Percentiles rank a stretch among this genome's conserved stretches.
Conservation (phyloP, 2,888 invertebrate species). For the Rhaphigaster nebulosa region DNA sequence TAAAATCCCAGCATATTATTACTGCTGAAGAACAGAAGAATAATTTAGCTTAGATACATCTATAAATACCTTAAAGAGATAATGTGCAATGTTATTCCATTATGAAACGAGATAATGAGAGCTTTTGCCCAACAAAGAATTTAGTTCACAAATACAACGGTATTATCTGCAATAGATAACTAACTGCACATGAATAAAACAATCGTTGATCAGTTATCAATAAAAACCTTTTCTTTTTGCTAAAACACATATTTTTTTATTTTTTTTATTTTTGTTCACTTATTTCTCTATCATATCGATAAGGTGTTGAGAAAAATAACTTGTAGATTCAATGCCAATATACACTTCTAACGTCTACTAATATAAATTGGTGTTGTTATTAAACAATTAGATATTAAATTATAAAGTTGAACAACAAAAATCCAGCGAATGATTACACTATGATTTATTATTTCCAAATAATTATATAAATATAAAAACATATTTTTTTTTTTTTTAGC, state of each 20-base stretch:
- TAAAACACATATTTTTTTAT: neutral
- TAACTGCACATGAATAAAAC: neutral
- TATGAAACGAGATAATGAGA: neutral
- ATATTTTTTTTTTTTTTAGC: too few relatives aligned
- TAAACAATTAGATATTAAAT: too few relatives aligned
- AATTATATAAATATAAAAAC: too few relatives aligned
- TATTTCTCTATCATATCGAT: neutral
- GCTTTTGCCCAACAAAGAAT: neutral
- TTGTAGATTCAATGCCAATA: too few relatives aligned
- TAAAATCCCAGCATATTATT: too few relatives aligned
- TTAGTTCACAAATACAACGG: neutral
- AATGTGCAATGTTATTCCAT: neutral
- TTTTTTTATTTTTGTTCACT: neutral
- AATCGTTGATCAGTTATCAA: neutral
- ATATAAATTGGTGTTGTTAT: too few relatives aligned
- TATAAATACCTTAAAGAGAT: neutral
- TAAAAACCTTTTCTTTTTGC: neutral
- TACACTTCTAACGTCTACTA: too few relatives aligned
- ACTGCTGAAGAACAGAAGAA: neutral
- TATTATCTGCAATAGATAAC: neutral
- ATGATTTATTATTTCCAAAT: too few relatives aligned
- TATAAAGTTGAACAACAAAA: too few relatives aligned
- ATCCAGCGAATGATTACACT: too few relatives aligned
- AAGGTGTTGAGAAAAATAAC: neutral
- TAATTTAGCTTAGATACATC: neutral